Percentiles rank a stretch among this genome's conserved stretches.
These are phyloP conservation scores for Eudyptes chrysolophus DNA, from an alignment of 2,113 vertebrate genomes.

Conservation along the genomic window DNA sequence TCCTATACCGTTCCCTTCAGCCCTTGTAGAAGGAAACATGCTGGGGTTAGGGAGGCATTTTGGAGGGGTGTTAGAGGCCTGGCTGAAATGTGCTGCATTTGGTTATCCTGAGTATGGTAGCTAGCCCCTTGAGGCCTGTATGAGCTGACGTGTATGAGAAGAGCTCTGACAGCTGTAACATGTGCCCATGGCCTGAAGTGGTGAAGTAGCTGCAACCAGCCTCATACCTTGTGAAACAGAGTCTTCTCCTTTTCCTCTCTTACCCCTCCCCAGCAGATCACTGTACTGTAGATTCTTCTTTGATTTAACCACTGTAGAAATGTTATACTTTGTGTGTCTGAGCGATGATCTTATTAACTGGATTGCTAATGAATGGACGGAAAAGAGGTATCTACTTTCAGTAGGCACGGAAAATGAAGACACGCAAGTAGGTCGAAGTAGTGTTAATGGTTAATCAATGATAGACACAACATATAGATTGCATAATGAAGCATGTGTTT, in stretches of 20 bases:
- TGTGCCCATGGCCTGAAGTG: constrained; percentile 11
- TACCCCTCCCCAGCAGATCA: background rate
- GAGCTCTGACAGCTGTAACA: constrained; percentile 18
- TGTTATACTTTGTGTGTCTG: background rate
- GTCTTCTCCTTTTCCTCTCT: background rate
- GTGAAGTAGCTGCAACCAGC: background rate
- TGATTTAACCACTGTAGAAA: background rate
- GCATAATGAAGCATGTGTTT: background rate
- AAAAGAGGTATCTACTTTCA: background rate
- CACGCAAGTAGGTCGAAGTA: background rate
- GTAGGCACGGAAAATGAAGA: background rate
- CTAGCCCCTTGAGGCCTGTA: background rate
- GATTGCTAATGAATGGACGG: background rate
- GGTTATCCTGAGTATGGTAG: constrained; percentile 7
- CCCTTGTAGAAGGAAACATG: background rate
- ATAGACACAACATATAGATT: background rate
- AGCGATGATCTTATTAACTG: background rate
- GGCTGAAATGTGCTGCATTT: background rate
- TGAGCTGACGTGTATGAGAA: constrained; percentile 24
- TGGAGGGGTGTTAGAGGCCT: background rate
- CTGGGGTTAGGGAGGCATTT: background rate
- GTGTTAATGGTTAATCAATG: background rate
- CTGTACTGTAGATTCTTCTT: background rate
- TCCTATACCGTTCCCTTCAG: background rate
- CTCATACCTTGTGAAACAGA: background rate